Evolutionary conservation across 2,113 vertebrate genomes (phyloP), one percentile per base, ranked within the genome.

Genomic region (Colius striatus): DNA sequence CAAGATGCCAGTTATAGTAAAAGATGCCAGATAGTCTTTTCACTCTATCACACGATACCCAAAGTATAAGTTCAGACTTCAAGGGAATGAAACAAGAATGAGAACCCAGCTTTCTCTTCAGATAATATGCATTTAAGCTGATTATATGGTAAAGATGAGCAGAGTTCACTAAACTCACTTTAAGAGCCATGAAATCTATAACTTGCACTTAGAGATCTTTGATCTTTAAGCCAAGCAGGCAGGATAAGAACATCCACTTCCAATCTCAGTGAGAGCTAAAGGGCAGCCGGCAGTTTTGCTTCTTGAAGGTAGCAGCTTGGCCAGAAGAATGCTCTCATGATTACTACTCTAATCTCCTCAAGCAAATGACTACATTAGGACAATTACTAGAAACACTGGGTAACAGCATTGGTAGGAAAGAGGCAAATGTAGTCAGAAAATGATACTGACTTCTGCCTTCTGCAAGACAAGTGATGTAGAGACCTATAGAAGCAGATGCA

Each of bases 161-260:
- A 19, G 43, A 85, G 83, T 95, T 96, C 71, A 88, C 61, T 67
- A 57, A 86, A 88, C 48, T 84, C 92, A 62, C 47, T 34, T 96
- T n/a, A 76, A 91, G 47, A 63, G 7, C 38, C 16, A 19, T 55
- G 55, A 77, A 87, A 71, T 79, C 67, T 61, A 2, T 77, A 96
- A 77, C 54, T 96, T 90, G 23, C 82, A 97, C 60, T 96, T 95
- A 80, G 84, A 72, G 47, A 62, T 32, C 87, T 95, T 95, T 96
- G 83, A 92, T 93, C 47, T 86, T 26, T 38, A 72, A 93, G 84
- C 83, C 75, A 95, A 87, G 50, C 23, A 74, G 84, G 50, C 66
- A 26, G 43, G 47, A 22, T 43, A 81, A 66, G 45, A 84, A 84
- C 57, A n/a, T 4, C 61, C 65, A 92, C 41, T 43, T 63, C 61